Evolutionary conservation across 2,797 vertebrate species (phyloP).

Genomic region (Urosaurus nigricauda): DNA sequence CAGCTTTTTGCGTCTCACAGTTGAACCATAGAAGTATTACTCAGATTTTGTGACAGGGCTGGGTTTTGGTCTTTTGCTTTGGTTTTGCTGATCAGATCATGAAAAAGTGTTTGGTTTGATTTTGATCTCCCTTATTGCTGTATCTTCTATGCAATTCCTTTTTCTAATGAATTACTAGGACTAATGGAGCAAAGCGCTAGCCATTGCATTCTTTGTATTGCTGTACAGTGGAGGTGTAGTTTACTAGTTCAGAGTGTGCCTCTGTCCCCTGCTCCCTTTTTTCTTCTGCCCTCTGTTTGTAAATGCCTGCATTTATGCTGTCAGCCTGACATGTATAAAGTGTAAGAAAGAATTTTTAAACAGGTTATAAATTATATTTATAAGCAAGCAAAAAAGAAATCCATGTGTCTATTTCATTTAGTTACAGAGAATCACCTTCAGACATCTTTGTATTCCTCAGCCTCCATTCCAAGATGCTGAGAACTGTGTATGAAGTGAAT

Average conservation of each 20-base stretch:
- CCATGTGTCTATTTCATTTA: conserved; percentile 59
- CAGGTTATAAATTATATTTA: conserved; percentile 99
- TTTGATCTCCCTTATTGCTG: conserved; percentile 84
- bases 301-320: conserved; percentile 93
- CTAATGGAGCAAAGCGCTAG: conserved; percentile 80
- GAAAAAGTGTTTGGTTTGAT: conserved; percentile 66
- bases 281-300: conserved; percentile 85
- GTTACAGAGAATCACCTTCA: not conserved
- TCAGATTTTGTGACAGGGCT: conserved; percentile 42
- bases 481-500: not conserved
- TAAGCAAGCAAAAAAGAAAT: conserved; percentile 88
- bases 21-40: conserved; percentile 56
- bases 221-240: conserved; percentile 88
- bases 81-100: conserved; percentile 68
- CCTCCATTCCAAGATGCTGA: not conserved
- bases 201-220: conserved; percentile 82
- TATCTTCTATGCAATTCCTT: conserved; percentile 97
- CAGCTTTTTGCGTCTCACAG: conserved; percentile 52
- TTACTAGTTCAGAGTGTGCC: conserved; percentile 79
- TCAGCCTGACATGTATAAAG: conserved; percentile 92
- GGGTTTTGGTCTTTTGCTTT: conserved; percentile 44
- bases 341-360: conserved; percentile 99
- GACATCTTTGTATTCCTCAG: not conserved
- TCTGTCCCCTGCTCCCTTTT: conserved; percentile 77
- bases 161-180: conserved; percentile 78